Conservation (phyloP, 1,140 invertebrate species). For the Scaptodrosophila lebanonensis region DNA sequence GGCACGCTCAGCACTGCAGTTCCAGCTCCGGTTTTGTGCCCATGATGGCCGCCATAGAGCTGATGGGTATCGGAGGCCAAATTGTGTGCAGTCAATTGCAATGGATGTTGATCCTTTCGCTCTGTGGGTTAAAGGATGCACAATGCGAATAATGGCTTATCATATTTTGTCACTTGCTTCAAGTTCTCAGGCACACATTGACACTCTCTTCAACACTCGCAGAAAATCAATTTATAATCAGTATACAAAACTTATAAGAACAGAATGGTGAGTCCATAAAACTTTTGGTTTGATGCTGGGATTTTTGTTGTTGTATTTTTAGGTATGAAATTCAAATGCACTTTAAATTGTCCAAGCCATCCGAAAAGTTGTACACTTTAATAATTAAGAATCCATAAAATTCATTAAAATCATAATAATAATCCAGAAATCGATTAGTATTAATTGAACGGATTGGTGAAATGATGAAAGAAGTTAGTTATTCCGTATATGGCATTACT, state of each 20-base stretch:
- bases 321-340: too few relatives aligned
- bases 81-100: conserved; percentile 64
- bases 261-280: too few relatives aligned
- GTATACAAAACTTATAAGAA: neutral
- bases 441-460: too few relatives aligned
- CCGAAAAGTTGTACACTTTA: neutral
- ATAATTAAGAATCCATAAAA: conserved; percentile 3
- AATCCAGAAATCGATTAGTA: too few relatives aligned
- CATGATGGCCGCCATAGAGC: conserved; percentile 32
- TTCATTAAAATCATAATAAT: too few relatives aligned
- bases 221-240: neutral
- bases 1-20: conserved; percentile 53
- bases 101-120: conserved; percentile 67
- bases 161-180: neutral
- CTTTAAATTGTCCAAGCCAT: too few relatives aligned
- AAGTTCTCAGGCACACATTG: neutral
- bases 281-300: too few relatives aligned
- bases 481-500: too few relatives aligned
- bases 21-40: conserved; percentile 31
- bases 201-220: neutral
- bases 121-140: conserved; percentile 35
- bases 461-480: too few relatives aligned
- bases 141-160: conserved; percentile 12
- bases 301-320: too few relatives aligned
- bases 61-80: conserved; percentile 60